Base-by-base conservation (phyloP, 2,113 vertebrate genomes). In the Aleadryas rufinucha region DNA sequence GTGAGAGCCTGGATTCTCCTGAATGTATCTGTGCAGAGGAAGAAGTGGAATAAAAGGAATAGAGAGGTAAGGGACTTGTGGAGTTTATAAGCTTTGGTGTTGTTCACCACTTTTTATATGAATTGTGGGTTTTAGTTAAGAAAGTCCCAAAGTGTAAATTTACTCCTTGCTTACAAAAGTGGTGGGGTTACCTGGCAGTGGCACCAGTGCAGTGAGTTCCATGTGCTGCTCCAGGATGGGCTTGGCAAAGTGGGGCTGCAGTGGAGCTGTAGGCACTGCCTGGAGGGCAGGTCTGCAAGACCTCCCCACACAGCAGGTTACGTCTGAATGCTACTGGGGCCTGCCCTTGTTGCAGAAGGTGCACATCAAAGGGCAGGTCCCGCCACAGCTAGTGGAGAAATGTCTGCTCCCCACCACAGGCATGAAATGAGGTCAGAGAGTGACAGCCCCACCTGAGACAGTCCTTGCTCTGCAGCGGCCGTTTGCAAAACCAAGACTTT, bases 191-290 rank as follows among this genome's bases (percentile, higher is more conserved):
- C 27, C 26, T 4, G 8, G 19, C 35, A 52, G n/a, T 7, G 50
- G 30, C 39, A 70, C 7, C 41, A 60, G 7, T 37, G 59, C 42
- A 41, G 14, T 24, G 71, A 80, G 37, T 18, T 39, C 28, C 2
- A 0, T 0, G 2, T 12, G 27, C 7, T 3, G 0, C 44, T 57
- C 42, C 59, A 70, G 59, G 53, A 9, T 11, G 0, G 0, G 22
- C 28, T 60, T 54, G 1, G 2, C 31, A 30, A 39, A 70, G 11
- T 4, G 16, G 33, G 6, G 13, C 18, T 74, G 45, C n/a, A 14
- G 28, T 1, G 0, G 53, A 71, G 41, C 28, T 18, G 9, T 4
- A 8, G 20, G 33, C 14, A 19, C 37, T 78, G 57, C n/a, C 27
- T 27, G 24, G 17, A 44, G 66, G 8, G 17, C 44, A 83, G n/a